These are phyloP conservation scores for Talpa occidentalis DNA, from an alignment of 2,113 vertebrate genomes.

Conservation along the genomic window DNA sequence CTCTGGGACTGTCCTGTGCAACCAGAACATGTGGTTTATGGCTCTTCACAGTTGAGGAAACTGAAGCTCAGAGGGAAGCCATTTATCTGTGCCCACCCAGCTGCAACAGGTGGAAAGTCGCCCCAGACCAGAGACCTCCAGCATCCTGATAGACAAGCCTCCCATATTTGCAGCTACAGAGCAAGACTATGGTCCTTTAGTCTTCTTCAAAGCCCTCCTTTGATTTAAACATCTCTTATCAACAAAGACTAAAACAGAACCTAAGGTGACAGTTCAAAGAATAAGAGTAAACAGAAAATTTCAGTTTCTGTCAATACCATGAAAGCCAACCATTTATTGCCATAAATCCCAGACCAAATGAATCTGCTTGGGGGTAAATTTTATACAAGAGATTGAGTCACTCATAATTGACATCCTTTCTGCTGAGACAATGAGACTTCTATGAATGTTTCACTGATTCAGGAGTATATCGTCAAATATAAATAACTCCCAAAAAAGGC, in stretches of 20 bases:
- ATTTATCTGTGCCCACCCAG: not conserved
- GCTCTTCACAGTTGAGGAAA: not conserved
- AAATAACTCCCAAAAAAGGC: not conserved
- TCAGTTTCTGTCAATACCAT: not conserved
- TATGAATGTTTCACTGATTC: slow-evolving; percentile 45
- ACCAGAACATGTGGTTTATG: not conserved
- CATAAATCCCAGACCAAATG: slow-evolving; percentile 23
- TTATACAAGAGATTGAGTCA: slow-evolving; percentile 55
- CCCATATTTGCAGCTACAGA: accelerated
- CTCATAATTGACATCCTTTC: not conserved
- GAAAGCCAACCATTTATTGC: slow-evolving; percentile 6
- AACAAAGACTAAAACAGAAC: not conserved
- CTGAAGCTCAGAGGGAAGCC: not conserved
- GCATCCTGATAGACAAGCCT: not conserved
- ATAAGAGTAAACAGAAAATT: slow-evolving; percentile 50
- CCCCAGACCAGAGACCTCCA: not conserved
- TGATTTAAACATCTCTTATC: not conserved
- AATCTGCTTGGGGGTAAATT: slow-evolving; percentile 34
- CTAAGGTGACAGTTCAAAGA: slow-evolving; percentile 4
- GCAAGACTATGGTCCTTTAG: not conserved
- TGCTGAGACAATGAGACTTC: slow-evolving; percentile 61
- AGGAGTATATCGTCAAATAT: not conserved
- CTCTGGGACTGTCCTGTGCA: not conserved
- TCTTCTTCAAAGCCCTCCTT: slow-evolving; percentile 13
- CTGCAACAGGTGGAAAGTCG: not conserved